Percentiles rank a stretch among this genome's conserved stretches.
These are phyloP conservation scores for Haliclona indistincta DNA, from an alignment of 37 sponge, comb jelly and placozoan genomes.

Conservation along the genomic window DNA sequence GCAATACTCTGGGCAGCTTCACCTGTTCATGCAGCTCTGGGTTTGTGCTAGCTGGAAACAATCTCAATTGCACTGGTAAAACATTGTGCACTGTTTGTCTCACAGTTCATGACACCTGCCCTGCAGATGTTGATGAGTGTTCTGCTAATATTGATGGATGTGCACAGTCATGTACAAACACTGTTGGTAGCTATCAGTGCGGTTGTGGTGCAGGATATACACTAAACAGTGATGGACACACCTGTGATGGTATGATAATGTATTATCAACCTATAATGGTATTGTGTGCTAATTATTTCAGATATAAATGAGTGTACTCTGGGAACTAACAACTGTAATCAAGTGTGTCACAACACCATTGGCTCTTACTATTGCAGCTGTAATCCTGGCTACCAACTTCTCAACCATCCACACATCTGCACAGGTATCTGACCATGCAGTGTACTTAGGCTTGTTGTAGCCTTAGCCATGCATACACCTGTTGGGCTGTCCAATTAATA, in stretches of 20 bases:
- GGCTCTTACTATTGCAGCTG: conserved; percentile 49
- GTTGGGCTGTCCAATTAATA: no score
- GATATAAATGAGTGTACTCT: conserved; percentile 45
- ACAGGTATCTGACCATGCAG: background rate
- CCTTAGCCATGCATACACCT: no score
- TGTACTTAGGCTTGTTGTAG: no score
- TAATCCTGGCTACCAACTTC: conserved; percentile 20
- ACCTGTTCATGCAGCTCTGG: conserved; percentile 2
- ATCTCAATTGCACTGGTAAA: conserved; percentile 7
- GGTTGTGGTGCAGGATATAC: background rate
- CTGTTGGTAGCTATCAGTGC: background rate
- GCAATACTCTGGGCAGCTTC: background rate
- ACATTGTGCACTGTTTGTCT: no score
- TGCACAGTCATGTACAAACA: background rate
- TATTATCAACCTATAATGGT: background rate
- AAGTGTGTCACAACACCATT: no score
- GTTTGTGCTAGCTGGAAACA: conserved; percentile 1
- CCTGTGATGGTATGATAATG: background rate
- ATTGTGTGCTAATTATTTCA: background rate
- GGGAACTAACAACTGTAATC: no score
- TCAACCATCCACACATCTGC: conserved; percentile 24
- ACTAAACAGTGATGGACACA: background rate
- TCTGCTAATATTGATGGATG: background rate
- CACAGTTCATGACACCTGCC: no score
- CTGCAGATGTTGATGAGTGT: conserved; percentile 9